phyloP scores from a whole-genome alignment of 2,113 vertebrate species.

The Myrmecophaga tridactyla region DNA sequence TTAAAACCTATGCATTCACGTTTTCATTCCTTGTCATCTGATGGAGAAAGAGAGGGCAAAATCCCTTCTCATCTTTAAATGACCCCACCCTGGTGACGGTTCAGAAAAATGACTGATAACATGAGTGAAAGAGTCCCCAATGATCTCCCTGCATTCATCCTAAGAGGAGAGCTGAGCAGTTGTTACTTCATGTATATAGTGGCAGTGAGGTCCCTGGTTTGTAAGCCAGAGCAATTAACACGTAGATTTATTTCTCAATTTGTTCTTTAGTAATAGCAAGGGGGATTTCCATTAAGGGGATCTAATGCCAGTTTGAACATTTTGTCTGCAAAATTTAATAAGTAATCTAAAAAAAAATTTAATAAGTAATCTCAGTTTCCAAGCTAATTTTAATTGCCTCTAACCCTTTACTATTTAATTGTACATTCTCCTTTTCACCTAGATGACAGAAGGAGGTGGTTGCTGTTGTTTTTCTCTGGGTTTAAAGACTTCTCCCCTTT shows the following conservation, averaged over 20 bases:
- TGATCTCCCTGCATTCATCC: neutral
- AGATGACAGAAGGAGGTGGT: neutral
- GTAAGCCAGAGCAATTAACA: neutral
- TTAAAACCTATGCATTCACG: neutral
- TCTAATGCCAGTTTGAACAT: neutral
- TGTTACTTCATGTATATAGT: neutral
- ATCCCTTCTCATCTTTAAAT: neutral
- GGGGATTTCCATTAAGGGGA: slow-evolving; percentile 8
- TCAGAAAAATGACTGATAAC: neutral
- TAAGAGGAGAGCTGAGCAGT: neutral
- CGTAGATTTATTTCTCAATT: neutral
- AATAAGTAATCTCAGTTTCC: neutral
- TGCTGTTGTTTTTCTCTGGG: neutral
- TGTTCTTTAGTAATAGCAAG: neutral
- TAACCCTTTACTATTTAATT: neutral
- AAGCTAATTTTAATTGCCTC: slow-evolving; percentile 27
- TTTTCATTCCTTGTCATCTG: neutral
- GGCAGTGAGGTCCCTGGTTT: neutral
- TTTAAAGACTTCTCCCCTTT: neutral
- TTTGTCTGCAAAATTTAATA: neutral
- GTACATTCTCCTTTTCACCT: neutral
- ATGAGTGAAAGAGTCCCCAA: neutral
- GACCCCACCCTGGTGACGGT: neutral
- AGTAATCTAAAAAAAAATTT: slow-evolving; percentile 23
- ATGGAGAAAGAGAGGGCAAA: neutral